Conservation (phyloP, 2,113 vertebrate species). For the Propithecus coquereli region DNA sequence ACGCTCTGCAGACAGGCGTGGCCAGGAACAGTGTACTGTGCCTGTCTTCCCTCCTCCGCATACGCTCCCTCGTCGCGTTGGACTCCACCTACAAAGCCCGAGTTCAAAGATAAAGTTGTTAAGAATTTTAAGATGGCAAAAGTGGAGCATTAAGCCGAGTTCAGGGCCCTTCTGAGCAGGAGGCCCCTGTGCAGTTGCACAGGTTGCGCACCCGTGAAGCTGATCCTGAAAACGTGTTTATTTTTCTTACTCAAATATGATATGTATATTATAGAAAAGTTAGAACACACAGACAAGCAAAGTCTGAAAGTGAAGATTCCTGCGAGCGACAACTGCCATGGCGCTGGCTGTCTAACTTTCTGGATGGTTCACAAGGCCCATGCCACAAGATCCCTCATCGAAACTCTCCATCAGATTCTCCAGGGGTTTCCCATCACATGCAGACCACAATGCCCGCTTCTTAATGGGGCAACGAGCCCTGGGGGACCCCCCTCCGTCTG, state of each 20-base stretch:
- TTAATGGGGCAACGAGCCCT: accelerated
- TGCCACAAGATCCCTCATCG: not conserved
- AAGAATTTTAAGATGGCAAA: not conserved
- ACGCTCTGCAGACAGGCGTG: accelerated
- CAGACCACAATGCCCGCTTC: accelerated
- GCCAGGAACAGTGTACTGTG: accelerated
- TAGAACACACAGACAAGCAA: accelerated
- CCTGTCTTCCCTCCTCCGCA: accelerated
- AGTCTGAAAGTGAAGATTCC: not conserved
- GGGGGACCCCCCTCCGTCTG: accelerated
- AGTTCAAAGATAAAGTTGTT: not conserved
- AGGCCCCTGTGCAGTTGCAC: accelerated
- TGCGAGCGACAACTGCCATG: accelerated
- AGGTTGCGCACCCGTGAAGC: accelerated
- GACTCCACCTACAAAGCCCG: not conserved
- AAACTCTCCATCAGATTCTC: no score
- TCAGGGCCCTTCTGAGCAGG: not conserved
- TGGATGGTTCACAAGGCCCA: not conserved
- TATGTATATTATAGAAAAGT: accelerated
- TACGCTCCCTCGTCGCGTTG: accelerated
- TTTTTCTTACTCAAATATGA: not conserved
- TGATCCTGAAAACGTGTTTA: not conserved
- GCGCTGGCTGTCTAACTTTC: not conserved
- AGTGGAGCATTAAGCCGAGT: accelerated
- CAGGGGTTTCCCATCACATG: not conserved